Evolutionary conservation across 2,797 vertebrate species (phyloP).

Genomic region (Furcifer pardalis): DNA sequence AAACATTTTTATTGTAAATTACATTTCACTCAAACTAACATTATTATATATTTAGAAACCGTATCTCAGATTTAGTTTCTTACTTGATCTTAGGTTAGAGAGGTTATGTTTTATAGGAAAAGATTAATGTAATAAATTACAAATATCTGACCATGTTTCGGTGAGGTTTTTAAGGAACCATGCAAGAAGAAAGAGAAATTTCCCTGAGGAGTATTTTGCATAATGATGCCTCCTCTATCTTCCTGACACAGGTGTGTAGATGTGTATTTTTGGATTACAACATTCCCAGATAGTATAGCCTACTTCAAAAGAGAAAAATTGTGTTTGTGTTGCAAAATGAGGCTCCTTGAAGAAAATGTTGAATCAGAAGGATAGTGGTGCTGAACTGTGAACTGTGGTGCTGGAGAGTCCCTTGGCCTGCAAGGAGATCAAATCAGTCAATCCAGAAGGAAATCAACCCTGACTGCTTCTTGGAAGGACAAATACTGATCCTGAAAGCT

Average conservation of each 20-base stretch:
- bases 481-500: no score
- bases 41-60: background rate
- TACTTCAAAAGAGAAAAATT: background rate
- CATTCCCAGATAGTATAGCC: no score
- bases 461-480: no score
- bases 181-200: background rate
- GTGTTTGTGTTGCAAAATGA: background rate
- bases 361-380: background rate
- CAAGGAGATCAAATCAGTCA: no score
- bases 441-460: no score
- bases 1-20: slow-evolving; percentile 20
- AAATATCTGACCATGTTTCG: background rate
- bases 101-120: background rate
- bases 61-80: background rate
- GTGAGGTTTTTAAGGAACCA: background rate
- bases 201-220: background rate
- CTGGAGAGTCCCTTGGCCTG: no score
- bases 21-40: slow-evolving; percentile 6
- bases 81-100: slow-evolving; percentile 3
- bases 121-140: slow-evolving; percentile 11
- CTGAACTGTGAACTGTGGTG: no score
- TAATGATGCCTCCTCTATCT: background rate
- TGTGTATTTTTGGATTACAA: no score
- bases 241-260: no score
- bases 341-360: background rate